phyloP scores from a whole-genome alignment of 1,140 invertebrate species.

The Drosophila hydei region DNA sequence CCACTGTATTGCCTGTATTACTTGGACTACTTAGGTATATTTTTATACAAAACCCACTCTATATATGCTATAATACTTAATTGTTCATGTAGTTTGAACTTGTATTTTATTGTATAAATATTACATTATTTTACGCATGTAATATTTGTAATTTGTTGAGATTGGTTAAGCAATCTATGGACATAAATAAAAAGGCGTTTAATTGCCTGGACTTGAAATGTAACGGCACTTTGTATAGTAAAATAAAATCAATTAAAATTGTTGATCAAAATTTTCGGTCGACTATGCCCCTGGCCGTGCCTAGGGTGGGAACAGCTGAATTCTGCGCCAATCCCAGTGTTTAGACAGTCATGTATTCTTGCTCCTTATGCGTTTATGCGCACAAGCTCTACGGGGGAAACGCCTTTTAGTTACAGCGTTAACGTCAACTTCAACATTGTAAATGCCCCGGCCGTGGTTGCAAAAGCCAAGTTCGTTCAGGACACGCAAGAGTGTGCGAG shows the following conservation, averaged over 20 bases:
- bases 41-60: too few relatives aligned
- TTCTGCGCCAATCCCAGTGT: conserved; percentile 67
- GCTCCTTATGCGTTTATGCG: conserved; percentile 51
- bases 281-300: conserved; percentile 33
- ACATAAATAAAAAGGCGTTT: too few relatives aligned
- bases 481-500: conserved; percentile 15
- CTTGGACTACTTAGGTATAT: too few relatives aligned
- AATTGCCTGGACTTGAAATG: not conserved
- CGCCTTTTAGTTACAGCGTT: conserved; percentile 54
- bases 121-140: too few relatives aligned
- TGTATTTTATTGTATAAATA: too few relatives aligned
- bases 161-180: too few relatives aligned
- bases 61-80: too few relatives aligned
- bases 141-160: too few relatives aligned
- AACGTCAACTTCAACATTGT: conserved; percentile 42
- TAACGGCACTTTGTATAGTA: not conserved
- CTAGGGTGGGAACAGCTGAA: conserved; percentile 63
- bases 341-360: conserved; percentile 60
- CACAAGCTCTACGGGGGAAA: conserved; percentile 62
- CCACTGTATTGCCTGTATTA: too few relatives aligned
- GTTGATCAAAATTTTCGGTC: conserved; percentile 46
- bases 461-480: conserved; percentile 25
- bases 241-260: conserved; percentile 10
- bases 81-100: too few relatives aligned
- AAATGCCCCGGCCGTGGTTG: conserved; percentile 50